A percentile compares a stretch with the other conserved stretches of the same genome.
These are phyloP conservation scores for Oeneis ivallda DNA, from an alignment of 2,888 invertebrate species.

Conservation along the genomic window DNA sequence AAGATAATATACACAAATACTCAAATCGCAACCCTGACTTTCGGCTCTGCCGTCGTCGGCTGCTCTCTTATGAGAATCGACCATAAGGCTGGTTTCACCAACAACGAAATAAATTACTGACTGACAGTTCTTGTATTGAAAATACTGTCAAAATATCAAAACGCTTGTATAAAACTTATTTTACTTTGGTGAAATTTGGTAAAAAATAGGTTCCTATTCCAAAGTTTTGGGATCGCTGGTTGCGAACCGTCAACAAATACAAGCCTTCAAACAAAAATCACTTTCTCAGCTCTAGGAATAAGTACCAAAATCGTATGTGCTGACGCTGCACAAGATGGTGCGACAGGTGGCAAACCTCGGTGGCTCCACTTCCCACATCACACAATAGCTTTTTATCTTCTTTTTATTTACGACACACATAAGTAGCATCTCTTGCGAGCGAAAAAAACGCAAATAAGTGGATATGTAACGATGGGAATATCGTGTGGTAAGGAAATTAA, in stretches of 20 bases:
- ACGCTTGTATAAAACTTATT: not conserved
- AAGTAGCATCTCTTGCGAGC: conserved; percentile 25
- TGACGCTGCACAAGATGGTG: not conserved
- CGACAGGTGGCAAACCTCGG: conserved; percentile 37
- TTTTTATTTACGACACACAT: conserved; percentile 29
- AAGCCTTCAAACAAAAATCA: not conserved
- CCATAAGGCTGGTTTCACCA: too few relatives aligned
- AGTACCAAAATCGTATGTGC: not conserved
- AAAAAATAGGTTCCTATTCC: not conserved
- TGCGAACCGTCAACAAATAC: not conserved
- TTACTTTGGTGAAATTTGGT: too few relatives aligned
- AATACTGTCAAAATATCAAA: too few relatives aligned
- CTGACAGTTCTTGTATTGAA: too few relatives aligned
- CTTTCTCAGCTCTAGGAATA: not conserved
- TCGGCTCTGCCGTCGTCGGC: too few relatives aligned
- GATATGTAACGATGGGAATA: not conserved
- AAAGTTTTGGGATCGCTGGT: not conserved
- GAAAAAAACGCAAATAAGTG: not conserved
- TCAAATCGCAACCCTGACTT: too few relatives aligned
- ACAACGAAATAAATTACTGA: too few relatives aligned
- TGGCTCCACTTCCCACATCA: conserved; percentile 34
- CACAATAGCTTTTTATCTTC: conserved; percentile 36
- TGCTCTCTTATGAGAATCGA: too few relatives aligned
- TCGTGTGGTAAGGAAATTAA: not conserved
- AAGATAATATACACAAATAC: too few relatives aligned